Conservation (phyloP, 2,797 vertebrate genomes). For the Saguinus oedipus region DNA sequence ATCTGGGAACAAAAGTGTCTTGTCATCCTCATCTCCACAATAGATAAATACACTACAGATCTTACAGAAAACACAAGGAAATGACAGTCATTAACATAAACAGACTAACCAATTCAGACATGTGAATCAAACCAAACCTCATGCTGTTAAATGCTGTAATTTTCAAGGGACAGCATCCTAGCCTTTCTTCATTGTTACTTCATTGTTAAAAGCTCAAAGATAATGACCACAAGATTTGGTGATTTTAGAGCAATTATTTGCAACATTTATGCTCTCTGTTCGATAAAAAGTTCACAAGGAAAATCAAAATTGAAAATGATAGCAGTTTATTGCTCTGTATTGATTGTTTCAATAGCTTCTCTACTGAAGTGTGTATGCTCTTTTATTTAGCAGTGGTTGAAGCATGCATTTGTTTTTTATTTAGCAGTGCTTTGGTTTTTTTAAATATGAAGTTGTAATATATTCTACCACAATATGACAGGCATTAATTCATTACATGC, state of each 20-base stretch:
- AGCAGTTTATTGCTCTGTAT: background rate
- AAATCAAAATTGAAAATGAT: background rate
- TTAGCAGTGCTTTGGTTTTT: background rate
- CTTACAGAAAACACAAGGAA: background rate
- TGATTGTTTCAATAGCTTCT: background rate
- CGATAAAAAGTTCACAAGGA: background rate
- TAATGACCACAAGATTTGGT: background rate
- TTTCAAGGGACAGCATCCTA: background rate
- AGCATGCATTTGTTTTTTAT: background rate
- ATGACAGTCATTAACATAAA: background rate
- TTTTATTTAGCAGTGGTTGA: background rate
- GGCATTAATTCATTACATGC: background rate
- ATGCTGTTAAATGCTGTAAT: background rate
- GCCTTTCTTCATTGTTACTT: background rate
- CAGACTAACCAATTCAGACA: background rate
- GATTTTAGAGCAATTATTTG: background rate
- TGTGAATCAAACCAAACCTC: background rate
- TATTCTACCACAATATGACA: background rate
- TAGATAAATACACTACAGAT: background rate
- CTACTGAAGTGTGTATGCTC: background rate
- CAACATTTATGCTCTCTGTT: background rate
- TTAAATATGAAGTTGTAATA: background rate
- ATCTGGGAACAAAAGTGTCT: background rate
- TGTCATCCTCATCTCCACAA: background rate
- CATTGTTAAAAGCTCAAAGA: background rate